Percentiles rank a stretch among this genome's conserved stretches.
These are phyloP conservation scores for Halocynthia roretzi DNA, from an alignment of 23 tunicate species.

Conservation along the genomic window DNA sequence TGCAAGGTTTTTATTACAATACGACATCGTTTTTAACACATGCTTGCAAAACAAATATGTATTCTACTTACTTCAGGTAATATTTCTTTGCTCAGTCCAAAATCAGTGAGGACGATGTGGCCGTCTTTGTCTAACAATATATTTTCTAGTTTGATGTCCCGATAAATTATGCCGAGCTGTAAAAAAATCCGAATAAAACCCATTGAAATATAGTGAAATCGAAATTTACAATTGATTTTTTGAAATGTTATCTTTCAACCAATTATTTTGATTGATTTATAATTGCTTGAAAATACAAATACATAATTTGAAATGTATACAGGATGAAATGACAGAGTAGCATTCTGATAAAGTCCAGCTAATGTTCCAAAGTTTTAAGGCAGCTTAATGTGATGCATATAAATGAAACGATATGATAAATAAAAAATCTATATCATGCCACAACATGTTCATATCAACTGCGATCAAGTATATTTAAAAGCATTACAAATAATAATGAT, in stretches of 20 bases:
- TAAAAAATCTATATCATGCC: too few species aligned
- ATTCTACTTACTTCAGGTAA: slow-evolving; percentile 45
- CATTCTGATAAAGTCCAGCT: too few species aligned
- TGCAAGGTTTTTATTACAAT: background rate
- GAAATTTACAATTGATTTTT: background rate
- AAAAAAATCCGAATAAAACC: background rate
- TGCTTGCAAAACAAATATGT: background rate
- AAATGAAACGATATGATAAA: too few species aligned
- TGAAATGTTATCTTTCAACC: background rate
- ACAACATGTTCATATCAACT: too few species aligned
- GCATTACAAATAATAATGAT: too few species aligned
- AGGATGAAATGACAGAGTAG: too few species aligned
- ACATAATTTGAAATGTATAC: too few species aligned
- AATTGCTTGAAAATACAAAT: background rate
- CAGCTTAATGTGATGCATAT: too few species aligned
- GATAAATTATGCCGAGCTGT: slow-evolving; percentile 84
- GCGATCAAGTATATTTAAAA: too few species aligned
- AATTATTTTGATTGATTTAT: background rate
- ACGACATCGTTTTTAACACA: background rate
- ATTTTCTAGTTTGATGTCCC: slow-evolving; percentile 89
- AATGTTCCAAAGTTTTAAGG: too few species aligned
- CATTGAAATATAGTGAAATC: background rate
- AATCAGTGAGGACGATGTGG: slow-evolving; percentile 82
- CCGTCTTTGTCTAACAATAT: slow-evolving; percentile 84
- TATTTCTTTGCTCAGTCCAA: slow-evolving; percentile 91